These are phyloP conservation scores for Deilephila elpenor DNA, from an alignment of 2,888 invertebrate genomes.

Conservation along the genomic window DNA sequence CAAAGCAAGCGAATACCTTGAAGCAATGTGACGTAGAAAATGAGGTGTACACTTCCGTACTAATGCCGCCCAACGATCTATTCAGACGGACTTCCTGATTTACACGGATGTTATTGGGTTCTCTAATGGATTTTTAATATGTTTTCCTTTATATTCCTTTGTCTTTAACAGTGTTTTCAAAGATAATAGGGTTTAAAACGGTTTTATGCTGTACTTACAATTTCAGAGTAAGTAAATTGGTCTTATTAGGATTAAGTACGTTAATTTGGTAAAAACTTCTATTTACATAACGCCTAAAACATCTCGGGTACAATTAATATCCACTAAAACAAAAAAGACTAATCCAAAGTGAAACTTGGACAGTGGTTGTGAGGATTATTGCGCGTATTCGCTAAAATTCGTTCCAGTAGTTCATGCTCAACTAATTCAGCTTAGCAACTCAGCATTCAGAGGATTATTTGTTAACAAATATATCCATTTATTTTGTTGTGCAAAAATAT, in stretches of 20 bases:
- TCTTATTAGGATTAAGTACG: no score
- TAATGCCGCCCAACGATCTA: slow-evolving; percentile 41
- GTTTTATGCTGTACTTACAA: not conserved
- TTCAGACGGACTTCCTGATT: slow-evolving; percentile 58
- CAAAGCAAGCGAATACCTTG: slow-evolving; percentile 9
- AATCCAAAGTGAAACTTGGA: no score
- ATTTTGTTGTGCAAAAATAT: not conserved
- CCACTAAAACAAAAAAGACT: no score
- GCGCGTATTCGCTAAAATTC: not conserved
- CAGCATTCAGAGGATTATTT: not conserved
- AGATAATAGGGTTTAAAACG: not conserved
- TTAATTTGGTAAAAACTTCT: no score
- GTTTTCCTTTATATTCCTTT: slow-evolving; percentile 46
- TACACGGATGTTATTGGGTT: slow-evolving; percentile 61
- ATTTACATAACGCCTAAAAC: no score
- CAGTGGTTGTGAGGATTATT: no score
- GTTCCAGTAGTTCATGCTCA: not conserved
- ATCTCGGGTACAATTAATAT: no score
- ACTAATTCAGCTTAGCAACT: not conserved
- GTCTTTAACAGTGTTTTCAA: slow-evolving; percentile 17
- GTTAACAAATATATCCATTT: slow-evolving; percentile 3
- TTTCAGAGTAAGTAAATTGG: not conserved
- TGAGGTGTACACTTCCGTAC: slow-evolving; percentile 33
- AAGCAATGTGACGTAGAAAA: slow-evolving; percentile 26
- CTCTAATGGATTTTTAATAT: slow-evolving; percentile 64